Percentiles rank a stretch among this genome's conserved stretches.
These are phyloP conservation scores for Gortyna flavago DNA, from an alignment of 2,888 invertebrate genomes.

Conservation along the genomic window DNA sequence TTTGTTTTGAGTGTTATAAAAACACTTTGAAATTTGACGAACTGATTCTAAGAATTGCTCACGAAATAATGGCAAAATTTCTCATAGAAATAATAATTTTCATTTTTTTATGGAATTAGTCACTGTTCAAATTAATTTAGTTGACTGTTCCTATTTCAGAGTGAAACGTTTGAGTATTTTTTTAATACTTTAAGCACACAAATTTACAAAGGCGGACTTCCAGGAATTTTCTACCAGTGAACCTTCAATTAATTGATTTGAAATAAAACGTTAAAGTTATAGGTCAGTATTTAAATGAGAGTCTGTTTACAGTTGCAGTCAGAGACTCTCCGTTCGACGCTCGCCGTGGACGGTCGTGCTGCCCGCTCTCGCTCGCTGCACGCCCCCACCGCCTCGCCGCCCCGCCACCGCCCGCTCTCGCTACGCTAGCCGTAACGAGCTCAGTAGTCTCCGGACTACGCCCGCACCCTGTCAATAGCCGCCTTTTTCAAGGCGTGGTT, in stretches of 20 bases:
- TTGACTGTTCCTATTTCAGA: neutral
- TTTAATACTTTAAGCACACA: neutral
- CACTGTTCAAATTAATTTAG: neutral
- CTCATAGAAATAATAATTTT: neutral
- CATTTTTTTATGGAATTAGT: neutral
- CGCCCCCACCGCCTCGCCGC: no score
- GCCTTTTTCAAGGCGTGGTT: no score
- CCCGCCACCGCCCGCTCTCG: no score
- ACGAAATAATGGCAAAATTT: neutral
- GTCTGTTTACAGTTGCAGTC: constrained; percentile 9
- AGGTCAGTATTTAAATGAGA: neutral
- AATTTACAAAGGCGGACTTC: neutral
- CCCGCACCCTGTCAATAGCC: no score
- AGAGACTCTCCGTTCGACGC: no score
- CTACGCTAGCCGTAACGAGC: no score
- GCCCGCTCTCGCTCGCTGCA: no score
- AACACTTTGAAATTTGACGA: neutral
- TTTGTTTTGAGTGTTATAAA: neutral
- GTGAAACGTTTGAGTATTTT: neutral
- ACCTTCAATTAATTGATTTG: constrained; percentile 12
- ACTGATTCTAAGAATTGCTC: neutral
- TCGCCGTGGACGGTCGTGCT: no score
- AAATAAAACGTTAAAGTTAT: constrained; percentile 13
- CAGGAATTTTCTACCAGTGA: neutral
- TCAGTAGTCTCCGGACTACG: no score